A percentile compares a stretch with the other conserved stretches of the same genome.
phyloP scores from a whole-genome alignment of 2,797 vertebrate genomes.

The Lepidocolaptes lacrymiger region DNA sequence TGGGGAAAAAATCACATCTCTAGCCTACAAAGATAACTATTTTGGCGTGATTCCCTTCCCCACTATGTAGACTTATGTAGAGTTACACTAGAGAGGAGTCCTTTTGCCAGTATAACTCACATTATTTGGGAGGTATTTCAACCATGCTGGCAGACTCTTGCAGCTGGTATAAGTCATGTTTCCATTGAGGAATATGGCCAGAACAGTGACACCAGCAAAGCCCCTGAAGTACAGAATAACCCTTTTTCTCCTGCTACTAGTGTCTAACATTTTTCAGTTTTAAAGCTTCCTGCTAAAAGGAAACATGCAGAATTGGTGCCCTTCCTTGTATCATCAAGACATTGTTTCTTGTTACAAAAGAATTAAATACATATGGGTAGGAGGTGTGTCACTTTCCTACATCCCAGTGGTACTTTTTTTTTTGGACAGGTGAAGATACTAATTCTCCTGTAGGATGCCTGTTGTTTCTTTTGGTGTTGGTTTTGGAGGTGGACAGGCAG shows the following conservation, averaged over 20 bases:
- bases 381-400: neutral
- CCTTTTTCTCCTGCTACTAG: neutral
- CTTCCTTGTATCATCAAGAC: neutral
- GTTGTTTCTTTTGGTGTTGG: neutral
- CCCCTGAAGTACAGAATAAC: neutral
- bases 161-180: neutral
- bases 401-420: neutral
- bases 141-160: neutral
- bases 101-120: neutral
- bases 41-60: slow-evolving; percentile 52
- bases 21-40: slow-evolving; percentile 60
- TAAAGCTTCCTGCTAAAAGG: neutral
- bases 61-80: neutral
- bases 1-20: slow-evolving; percentile 66
- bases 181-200: neutral
- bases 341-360: neutral
- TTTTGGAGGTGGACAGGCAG: neutral
- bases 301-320: neutral
- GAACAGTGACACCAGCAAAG: neutral
- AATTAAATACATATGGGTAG: neutral
- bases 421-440: neutral
- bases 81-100: neutral
- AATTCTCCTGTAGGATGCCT: neutral
- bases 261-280: neutral
- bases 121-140: neutral